Base-by-base conservation (phyloP, 1,140 invertebrate species). In the Trichonephila clavata region DNA sequence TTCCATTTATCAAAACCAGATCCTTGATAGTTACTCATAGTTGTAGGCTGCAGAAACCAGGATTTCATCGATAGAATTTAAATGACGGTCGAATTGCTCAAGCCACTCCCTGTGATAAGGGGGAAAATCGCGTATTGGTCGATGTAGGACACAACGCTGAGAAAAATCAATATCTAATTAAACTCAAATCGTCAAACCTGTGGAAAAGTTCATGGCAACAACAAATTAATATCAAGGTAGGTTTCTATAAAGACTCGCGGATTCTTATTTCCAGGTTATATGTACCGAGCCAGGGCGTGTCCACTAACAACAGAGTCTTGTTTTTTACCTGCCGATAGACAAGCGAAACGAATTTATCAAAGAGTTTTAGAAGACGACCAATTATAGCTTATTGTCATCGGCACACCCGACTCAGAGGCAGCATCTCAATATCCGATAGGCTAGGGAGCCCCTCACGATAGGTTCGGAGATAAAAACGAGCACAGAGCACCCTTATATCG, bases 311-410 rank as follows among this genome's bases (percentile, higher is more conserved):
- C 21, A 24, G 63, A n/a, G 13, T 89, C 21, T 57, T 68, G 32
- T 43, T 57, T 89, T 86, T 60, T 20, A 86, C 59, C 5, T 86
- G 43, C 43, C 50, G 57, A n/a, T 57, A 24, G 7, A 27, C 32
- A 88, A 71, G 39, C 63, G 63, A 32, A 88, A 88, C 89, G 71
- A 81, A 90, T 90, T 90, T 80, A 90, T 90, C 89, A 90, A 81
- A 90, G 61, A 21, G 57, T 21, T 50, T 50, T 59, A 63, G 50
- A 39, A 90, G 27, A 59, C 39, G 89, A 90, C 89, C 89, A 90
- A 90, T 90, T 90, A 90, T 81, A 57, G 71, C 68, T 60, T 81
- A 90, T 90, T 90, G 89, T 90, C 89, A 90, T 90, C 89, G 89
- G 77, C 89, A 90, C 89, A 90, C 89, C 89, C 89, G 71, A 50